Base-by-base conservation (phyloP, 1,140 invertebrate species). In the Drosophila ohnishii region DNA sequence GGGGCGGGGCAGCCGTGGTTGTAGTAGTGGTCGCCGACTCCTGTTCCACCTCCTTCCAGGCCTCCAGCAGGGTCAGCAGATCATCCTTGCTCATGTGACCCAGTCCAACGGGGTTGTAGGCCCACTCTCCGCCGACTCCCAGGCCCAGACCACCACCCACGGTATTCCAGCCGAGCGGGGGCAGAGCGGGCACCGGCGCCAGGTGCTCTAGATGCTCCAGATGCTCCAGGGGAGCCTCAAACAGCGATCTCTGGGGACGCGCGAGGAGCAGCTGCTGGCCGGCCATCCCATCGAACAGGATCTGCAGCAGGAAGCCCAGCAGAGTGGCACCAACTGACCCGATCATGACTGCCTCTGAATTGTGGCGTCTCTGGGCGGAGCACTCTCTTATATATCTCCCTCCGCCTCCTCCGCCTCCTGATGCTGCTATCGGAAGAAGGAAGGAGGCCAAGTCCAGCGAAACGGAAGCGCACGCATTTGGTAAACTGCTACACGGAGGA, bases 51-150 rank as follows among this genome's bases (percentile, higher is more conserved):
- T 91, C 90, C 14, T 79, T 83, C 80, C 86, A 90, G 7, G 90
- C 90, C 48, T 91, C 87, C 42, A 91, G 71, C 42, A 91, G 50
- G 2, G 86, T 82, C 16, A 91, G 35, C n/a, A 91, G 56, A 62
- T 91, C 90, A 32, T 91, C 84, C 71, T 91, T 91, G 25, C 66
- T 77, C 70, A 91, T 91, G 14, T 87, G 87, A 1, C 90, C 90
- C 14, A 90, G 48, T 2, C 86, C 73, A 40, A 89, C 59, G 14
- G 86, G 78, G 34, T 59, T 85, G 34, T 73, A 77, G 53, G 30
- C 60, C 66, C 16, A 80, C 5, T 50, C 51, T 2, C 37, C 61
- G 19, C 51, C 34, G 19, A 10, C 4, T 34, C 32, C 51, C 28
- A 64, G 28, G 5, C 51, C 65, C 25, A 34, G 28, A 0, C 60